A percentile compares a stretch with the other conserved stretches of the same genome.
Evolutionary conservation across 2,888 invertebrate species (phyloP).

Genomic region (Plusia festucae): DNA sequence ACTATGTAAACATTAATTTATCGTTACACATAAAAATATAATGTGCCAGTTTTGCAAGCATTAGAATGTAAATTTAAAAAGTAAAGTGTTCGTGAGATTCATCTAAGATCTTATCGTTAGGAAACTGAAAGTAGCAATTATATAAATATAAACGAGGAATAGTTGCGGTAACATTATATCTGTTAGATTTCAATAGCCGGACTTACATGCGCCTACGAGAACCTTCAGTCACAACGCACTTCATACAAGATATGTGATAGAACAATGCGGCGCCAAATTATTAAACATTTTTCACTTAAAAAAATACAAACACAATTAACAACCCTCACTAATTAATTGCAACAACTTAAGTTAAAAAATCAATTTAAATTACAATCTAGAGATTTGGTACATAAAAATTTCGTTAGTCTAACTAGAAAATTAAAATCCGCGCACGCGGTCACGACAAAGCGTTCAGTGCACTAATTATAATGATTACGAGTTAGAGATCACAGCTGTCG

Average conservation of each 20-base stretch:
- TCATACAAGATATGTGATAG: slow-evolving; percentile 78
- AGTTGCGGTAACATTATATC: slow-evolving; percentile 71
- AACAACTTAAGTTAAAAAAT: slow-evolving; percentile 83
- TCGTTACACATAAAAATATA: slow-evolving; percentile 68
- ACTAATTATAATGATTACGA: slow-evolving; percentile 84
- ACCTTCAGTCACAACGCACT: slow-evolving; percentile 68
- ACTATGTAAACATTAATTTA: slow-evolving; percentile 69
- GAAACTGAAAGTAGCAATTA: slow-evolving; percentile 69
- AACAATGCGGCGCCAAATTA: slow-evolving; percentile 54
- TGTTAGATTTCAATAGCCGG: slow-evolving; percentile 50
- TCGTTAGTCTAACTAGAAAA: slow-evolving; percentile 87
- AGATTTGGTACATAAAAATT: slow-evolving; percentile 88
- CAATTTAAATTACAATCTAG: slow-evolving; percentile 85
- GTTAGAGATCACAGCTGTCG: slow-evolving; percentile 88
- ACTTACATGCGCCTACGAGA: slow-evolving; percentile 64
- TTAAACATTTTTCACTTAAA: slow-evolving; percentile 72
- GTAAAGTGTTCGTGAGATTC: slow-evolving; percentile 73
- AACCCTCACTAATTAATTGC: slow-evolving; percentile 82
- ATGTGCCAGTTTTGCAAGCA: slow-evolving; percentile 76
- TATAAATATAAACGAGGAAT: slow-evolving; percentile 60
- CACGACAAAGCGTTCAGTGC: slow-evolving; percentile 80
- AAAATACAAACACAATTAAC: slow-evolving; percentile 87
- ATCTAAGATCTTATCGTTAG: slow-evolving; percentile 69
- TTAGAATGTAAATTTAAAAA: slow-evolving; percentile 73
- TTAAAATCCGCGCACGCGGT: slow-evolving; percentile 74